Evolutionary conservation across 2,888 invertebrate species (phyloP), one percentile per base, ranked within the genome.

Genomic region (Euphydryas editha): DNA sequence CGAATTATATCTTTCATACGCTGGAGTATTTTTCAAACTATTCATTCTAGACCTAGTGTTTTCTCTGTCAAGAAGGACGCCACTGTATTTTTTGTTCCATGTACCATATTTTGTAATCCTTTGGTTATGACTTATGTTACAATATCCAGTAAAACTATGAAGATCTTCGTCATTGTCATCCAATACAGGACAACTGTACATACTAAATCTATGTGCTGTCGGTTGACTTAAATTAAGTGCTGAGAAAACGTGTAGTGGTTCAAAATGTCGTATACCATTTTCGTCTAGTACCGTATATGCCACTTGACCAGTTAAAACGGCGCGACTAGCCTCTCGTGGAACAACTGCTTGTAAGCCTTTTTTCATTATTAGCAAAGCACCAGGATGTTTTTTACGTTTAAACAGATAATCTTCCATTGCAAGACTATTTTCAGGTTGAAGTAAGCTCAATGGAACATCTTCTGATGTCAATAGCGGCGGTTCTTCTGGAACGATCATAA

Each of bases 211-310:
- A 81, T 95, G 94, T 7, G 94, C 94, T 8, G 93, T 93, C 0
- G 95, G 94, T 75, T 95, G 93, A 71, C 95, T 95, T 30, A 96
- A 85, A 73, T 95, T 94, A 62, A 96, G 85, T 0, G 95, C 95
- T 30, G 95, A 94, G 81, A 96, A 95, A 65, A 95, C 96, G 78
- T 96, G 95, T 75, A 96, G 88, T 0, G 96, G 96, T 78, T 96
- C 96, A 78, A 96, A 96, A 77, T 95, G 95, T 65, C 94, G 94
- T 42, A 96, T 94, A 24, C 97, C 96, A 72, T 93, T 94, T 83
- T 97, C 96, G 76, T 96, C 96, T 4, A 97, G 93, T 10, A 96
- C 94, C 13, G 95, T 95, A 79, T 96, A 97, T 1, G 96, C 94
- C 0, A 96, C 94, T 85, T 96, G 94, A 3, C 96, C 96, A 0